Percentiles rank a stretch among this genome's conserved stretches.
These are phyloP conservation scores for Ennomos erosarius DNA, from an alignment of 2,888 invertebrate genomes.

Conservation along the genomic window DNA sequence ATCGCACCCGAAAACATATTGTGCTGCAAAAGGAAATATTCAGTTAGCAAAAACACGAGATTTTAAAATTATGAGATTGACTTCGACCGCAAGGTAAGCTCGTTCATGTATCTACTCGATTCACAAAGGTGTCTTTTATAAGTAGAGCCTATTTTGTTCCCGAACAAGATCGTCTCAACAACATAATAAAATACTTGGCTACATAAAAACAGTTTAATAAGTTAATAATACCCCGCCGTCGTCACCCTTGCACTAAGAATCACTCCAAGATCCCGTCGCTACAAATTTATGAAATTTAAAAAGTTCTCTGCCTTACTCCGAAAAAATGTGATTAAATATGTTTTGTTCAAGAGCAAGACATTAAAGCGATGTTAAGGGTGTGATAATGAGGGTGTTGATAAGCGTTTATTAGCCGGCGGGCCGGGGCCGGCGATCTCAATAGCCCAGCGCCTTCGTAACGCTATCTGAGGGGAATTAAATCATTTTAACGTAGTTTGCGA, in stretches of 20 bases:
- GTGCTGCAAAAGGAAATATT: too few species aligned
- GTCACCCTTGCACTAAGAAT: conserved; percentile 42
- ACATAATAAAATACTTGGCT: conserved; percentile 25
- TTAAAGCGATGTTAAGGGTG: conserved; percentile 86
- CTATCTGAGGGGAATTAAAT: conserved; percentile 83
- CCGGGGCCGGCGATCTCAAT: conserved; percentile 71
- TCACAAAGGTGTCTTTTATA: too few species aligned
- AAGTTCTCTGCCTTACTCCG: conserved; percentile 69
- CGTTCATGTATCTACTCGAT: too few species aligned
- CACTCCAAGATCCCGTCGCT: conserved; percentile 42
- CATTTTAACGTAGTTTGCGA: conserved; percentile 82
- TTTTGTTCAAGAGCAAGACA: conserved; percentile 86
- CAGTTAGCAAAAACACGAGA: too few species aligned
- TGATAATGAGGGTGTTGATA: conserved; percentile 85
- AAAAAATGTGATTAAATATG: conserved; percentile 86
- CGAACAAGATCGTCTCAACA: conserved; percentile 7
- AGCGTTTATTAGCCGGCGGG: conserved; percentile 83
- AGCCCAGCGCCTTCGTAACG: conserved; percentile 66
- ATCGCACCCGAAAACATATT: too few species aligned
- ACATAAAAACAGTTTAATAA: conserved; percentile 33
- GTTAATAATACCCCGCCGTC: conserved; percentile 44
- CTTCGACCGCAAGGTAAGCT: too few species aligned
- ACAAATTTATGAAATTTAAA: conserved; percentile 79
- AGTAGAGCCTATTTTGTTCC: not conserved
- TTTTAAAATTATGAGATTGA: too few species aligned